phyloP scores from a whole-genome alignment of 2,113 vertebrate species.

The Amphilophus citrinellus region DNA sequence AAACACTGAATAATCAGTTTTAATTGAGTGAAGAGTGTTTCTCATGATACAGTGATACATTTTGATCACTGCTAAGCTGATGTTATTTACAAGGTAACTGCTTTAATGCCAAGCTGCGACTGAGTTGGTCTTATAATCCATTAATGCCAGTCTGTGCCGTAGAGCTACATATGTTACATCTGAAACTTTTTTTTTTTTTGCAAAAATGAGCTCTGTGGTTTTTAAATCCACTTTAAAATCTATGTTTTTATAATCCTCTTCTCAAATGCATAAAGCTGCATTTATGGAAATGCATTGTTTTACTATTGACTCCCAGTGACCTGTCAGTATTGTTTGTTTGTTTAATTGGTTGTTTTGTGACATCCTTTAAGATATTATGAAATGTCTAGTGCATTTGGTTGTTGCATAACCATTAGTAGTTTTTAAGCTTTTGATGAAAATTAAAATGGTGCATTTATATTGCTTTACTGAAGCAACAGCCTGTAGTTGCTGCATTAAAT shows the following conservation, averaged over 20 bases:
- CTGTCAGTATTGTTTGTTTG: not conserved
- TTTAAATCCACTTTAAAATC: constrained; percentile 17
- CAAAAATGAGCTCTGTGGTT: not conserved
- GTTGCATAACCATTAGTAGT: constrained; percentile 56
- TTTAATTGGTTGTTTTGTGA: constrained; percentile 24
- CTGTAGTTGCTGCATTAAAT: constrained; percentile 48
- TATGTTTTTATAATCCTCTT: constrained; percentile 54
- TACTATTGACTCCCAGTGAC: constrained; percentile 7
- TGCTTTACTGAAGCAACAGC: constrained; percentile 5
- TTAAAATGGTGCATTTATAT: constrained; percentile 52
- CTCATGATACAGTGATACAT: not conserved
- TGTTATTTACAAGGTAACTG: constrained; percentile 36
- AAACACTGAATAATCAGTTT: not conserved
- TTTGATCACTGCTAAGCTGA: constrained; percentile 2
- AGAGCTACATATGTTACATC: constrained; percentile 10
- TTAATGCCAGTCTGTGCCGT: constrained; percentile 22
- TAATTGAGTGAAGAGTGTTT: not conserved
- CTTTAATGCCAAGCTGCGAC: constrained; percentile 25
- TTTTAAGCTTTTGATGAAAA: constrained; percentile 70
- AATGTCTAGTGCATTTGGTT: constrained; percentile 36
- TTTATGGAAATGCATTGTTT: constrained; percentile 16
- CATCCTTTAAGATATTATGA: constrained; percentile 60
- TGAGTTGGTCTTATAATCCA: constrained; percentile 25
- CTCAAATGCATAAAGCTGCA: constrained; percentile 22
- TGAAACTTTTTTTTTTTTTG: not conserved